phyloP scores from a whole-genome alignment of 2,113 vertebrate genomes.

The Prionailurus viverrinus region DNA sequence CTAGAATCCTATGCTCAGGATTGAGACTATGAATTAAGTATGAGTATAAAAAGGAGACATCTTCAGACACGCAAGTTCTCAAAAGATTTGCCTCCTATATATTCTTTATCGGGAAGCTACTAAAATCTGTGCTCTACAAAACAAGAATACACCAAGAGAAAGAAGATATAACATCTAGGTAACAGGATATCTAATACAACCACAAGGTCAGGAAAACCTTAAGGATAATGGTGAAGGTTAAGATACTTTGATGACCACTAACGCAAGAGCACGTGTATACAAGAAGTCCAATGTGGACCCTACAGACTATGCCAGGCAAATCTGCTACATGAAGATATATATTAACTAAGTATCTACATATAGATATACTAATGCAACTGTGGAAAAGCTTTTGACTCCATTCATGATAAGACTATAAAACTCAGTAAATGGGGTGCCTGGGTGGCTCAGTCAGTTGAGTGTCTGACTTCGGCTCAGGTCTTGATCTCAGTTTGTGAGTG shows the following conservation, averaged over 20 bases:
- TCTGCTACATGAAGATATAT: background rate
- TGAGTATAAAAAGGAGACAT: background rate
- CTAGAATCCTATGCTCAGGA: background rate
- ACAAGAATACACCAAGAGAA: background rate
- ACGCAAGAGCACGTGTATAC: background rate
- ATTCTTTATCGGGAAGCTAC: background rate
- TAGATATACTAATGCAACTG: background rate
- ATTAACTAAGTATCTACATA: background rate
- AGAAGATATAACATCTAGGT: background rate
- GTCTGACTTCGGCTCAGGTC: too few relatives aligned
- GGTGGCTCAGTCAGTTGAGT: too few relatives aligned
- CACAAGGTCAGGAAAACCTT: background rate
- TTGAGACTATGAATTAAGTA: conserved; percentile 3
- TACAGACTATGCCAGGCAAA: background rate
- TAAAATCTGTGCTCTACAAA: background rate
- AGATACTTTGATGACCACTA: background rate
- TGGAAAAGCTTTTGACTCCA: background rate
- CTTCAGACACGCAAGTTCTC: background rate
- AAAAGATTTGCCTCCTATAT: conserved; percentile 21
- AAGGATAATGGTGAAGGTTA: background rate
- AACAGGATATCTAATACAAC: background rate
- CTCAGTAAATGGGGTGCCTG: too few relatives aligned
- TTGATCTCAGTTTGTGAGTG: too few relatives aligned
- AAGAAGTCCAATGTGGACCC: background rate
- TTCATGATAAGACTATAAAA: background rate